Conservation (phyloP, 2,797 vertebrate genomes). For the Protosalanx chinensis region DNA sequence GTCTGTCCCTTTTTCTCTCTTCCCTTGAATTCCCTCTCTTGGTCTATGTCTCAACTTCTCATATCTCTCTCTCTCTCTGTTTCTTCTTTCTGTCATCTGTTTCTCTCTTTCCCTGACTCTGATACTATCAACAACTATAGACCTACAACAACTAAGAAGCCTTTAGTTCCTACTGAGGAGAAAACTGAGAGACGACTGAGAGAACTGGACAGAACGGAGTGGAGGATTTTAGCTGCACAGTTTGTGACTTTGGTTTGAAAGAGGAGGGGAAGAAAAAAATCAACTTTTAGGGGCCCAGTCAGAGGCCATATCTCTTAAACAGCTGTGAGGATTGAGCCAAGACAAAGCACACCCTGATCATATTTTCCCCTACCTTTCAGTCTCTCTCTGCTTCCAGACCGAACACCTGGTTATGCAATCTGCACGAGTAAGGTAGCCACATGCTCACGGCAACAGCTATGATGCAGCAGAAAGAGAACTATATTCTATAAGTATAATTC, state of each 20-base stretch:
- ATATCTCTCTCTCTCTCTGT: not conserved
- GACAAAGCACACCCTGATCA: slow-evolving; percentile 62
- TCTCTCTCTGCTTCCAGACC: slow-evolving; percentile 52
- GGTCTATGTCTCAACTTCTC: not conserved
- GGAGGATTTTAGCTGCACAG: slow-evolving; percentile 39
- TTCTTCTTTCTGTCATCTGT: not conserved
- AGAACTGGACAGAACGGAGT: not conserved
- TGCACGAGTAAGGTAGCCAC: slow-evolving; percentile 52
- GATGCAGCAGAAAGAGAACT: not conserved
- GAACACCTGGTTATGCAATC: slow-evolving; percentile 70
- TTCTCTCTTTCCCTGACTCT: not conserved
- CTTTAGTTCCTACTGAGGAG: slow-evolving; percentile 8
- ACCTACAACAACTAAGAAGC: slow-evolving; percentile 17
- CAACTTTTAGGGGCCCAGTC: slow-evolving; percentile 37
- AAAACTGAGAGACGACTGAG: not conserved
- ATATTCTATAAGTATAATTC: not conserved
- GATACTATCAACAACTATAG: not conserved
- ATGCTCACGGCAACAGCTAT: slow-evolving; percentile 32
- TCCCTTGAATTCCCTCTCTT: not conserved
- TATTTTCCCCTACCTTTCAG: slow-evolving; percentile 62
- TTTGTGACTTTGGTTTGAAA: slow-evolving; percentile 49
- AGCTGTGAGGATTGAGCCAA: slow-evolving; percentile 59
- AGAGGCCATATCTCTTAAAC: slow-evolving; percentile 67
- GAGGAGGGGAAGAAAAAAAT: slow-evolving; percentile 29
- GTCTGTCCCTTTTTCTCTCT: not conserved